phyloP scores from a whole-genome alignment of 2,113 vertebrate species.

The Clinocottus analis region DNA sequence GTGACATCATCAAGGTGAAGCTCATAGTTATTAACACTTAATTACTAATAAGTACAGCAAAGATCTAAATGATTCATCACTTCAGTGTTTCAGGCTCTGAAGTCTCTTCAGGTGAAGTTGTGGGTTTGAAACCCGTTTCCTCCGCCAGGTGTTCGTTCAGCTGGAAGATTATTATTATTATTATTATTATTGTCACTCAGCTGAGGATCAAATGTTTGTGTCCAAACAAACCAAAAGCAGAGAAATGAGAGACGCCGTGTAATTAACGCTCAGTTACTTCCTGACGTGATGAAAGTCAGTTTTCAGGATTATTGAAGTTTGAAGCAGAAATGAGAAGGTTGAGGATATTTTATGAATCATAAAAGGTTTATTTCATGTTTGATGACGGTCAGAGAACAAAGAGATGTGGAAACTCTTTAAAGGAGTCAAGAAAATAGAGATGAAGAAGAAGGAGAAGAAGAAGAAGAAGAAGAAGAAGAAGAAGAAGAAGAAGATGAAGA shows the following conservation, averaged over 20 bases:
- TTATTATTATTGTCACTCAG: too few relatives aligned
- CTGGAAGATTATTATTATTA: background rate
- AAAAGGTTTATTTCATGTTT: constrained; percentile 7
- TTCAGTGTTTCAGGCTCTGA: constrained; percentile 8
- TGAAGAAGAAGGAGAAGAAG: too few relatives aligned
- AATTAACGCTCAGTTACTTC: constrained; percentile 33
- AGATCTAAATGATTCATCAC: background rate
- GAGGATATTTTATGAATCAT: constrained; percentile 14
- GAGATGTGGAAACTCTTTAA: background rate
- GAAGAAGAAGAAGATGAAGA: too few relatives aligned
- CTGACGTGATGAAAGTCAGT: constrained; percentile 5
- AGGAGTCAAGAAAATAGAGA: background rate
- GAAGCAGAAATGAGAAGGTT: background rate
- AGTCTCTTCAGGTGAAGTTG: background rate
- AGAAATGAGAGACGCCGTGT: constrained; percentile 18
- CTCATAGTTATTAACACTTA: background rate
- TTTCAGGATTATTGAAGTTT: background rate
- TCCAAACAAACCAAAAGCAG: constrained; percentile 14
- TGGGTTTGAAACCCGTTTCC: background rate
- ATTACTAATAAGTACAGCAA: background rate
- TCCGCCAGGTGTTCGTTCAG: constrained; percentile 23
- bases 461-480: too few relatives aligned
- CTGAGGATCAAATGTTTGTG: background rate
- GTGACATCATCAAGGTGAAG: background rate
- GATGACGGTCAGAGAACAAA: constrained; percentile 22